These are phyloP conservation scores for Scolopax rusticola DNA, from an alignment of 2,797 vertebrate genomes.

Conservation along the genomic window DNA sequence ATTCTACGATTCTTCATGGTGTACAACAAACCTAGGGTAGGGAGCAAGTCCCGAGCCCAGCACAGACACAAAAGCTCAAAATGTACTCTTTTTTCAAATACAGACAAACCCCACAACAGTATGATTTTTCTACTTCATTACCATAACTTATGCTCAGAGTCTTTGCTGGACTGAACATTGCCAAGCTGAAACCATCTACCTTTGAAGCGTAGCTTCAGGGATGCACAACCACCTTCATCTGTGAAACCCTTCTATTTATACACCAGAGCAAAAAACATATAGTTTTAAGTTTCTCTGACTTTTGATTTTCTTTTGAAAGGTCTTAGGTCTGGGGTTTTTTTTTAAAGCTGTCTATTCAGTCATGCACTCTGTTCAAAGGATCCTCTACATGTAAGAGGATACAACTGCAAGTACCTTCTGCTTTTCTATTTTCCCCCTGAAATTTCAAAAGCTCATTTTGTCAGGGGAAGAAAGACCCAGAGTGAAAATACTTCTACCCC, in stretches of 20 bases:
- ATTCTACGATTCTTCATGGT: not conserved
- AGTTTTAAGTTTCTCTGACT: not conserved
- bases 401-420: not conserved
- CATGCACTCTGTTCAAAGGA: not conserved
- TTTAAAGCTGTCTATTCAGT: not conserved
- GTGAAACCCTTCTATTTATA: not conserved
- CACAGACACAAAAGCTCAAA: not conserved
- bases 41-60: not conserved
- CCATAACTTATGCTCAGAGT: not conserved
- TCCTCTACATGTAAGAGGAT: not conserved
- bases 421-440: not conserved
- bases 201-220: not conserved
- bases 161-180: not conserved
- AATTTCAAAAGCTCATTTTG: not conserved
- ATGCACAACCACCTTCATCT: not conserved
- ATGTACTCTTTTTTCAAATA: not conserved
- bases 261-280: not conserved
- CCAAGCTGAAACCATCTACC: not conserved
- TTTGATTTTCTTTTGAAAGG: not conserved
- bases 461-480: not conserved
- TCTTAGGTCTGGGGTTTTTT: not conserved
- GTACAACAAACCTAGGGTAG: not conserved
- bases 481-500: not conserved
- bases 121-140: not conserved
- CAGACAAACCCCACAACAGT: not conserved